Evolutionary conservation across 2,113 vertebrate genomes (phyloP).

Genomic region (Monarcha castaneiventris): DNA sequence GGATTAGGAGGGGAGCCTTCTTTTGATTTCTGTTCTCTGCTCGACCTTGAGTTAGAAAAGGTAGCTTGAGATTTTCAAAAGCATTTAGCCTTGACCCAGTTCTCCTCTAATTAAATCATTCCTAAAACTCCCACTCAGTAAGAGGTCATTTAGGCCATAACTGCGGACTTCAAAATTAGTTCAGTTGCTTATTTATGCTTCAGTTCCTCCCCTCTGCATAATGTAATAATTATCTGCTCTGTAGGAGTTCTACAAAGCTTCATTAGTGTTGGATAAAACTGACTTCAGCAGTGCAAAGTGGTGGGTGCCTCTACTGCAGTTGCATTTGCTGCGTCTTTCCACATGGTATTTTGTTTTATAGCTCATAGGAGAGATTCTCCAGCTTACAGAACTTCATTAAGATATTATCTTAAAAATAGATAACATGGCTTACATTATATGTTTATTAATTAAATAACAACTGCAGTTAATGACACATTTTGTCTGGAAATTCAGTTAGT

Average conservation of each 20-base stretch:
- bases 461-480: background rate
- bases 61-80: background rate
- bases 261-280: background rate
- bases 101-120: constrained; percentile 42
- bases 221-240: constrained; percentile 31
- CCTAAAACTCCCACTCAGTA: constrained; percentile 30
- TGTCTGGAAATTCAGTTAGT: background rate
- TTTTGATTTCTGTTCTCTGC: background rate
- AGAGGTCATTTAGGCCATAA: constrained; percentile 28
- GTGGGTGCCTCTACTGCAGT: background rate
- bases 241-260: constrained; percentile 24
- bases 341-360: background rate
- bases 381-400: background rate
- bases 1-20: background rate
- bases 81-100: constrained; percentile 32
- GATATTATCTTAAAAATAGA: background rate
- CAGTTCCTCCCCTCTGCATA: constrained; percentile 4
- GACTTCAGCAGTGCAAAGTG: background rate
- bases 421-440: background rate
- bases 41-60: background rate
- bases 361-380: background rate
- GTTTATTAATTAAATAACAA: background rate
- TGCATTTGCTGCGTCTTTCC: background rate
- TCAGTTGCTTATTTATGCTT: constrained; percentile 48
- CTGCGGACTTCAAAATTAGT: constrained; percentile 24